phyloP scores from a whole-genome alignment of 2,888 invertebrate genomes.

The Eristalinus sepulchralis region DNA sequence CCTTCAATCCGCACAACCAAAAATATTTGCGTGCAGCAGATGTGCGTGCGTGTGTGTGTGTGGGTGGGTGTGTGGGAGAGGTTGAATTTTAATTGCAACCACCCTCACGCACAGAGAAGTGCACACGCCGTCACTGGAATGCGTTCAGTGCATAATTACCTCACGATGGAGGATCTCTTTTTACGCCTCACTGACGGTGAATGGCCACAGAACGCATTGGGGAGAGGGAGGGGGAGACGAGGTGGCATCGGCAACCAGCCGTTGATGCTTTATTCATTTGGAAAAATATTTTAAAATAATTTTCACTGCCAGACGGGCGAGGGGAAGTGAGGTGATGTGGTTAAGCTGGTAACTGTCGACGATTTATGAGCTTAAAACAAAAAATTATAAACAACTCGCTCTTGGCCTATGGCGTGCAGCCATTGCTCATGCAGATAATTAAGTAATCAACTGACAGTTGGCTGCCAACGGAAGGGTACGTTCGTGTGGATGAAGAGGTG shows the following conservation, averaged over 20 bases:
- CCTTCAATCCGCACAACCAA: conserved; percentile 25
- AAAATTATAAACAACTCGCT: conserved; percentile 44
- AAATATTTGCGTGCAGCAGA: conserved; percentile 68
- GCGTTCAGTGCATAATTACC: conserved; percentile 59
- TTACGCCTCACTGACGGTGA: neutral
- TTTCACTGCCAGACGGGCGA: conserved; percentile 7
- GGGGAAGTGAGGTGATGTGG: conserved; percentile 14
- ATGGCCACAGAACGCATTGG: neutral
- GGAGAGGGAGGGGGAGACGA: neutral
- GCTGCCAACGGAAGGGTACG: neutral
- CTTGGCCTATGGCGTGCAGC: neutral
- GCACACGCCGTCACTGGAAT: neutral
- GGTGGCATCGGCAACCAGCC: neutral
- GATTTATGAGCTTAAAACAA: conserved; percentile 44
- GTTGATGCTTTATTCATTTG: conserved; percentile 7
- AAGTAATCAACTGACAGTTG: conserved; percentile 36
- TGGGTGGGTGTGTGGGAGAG: neutral
- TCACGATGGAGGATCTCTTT: conserved; percentile 25
- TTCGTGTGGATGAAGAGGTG: neutral
- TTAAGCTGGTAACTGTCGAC: conserved; percentile 41
- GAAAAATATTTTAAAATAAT: conserved; percentile 59
- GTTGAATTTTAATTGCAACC: neutral
- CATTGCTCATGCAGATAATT: conserved; percentile 26
- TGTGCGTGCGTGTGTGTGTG: conserved; percentile 31
- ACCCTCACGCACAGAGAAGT: neutral